These are phyloP conservation scores for Himalopsyche tibetana DNA, from an alignment of 2,888 invertebrate genomes.

Conservation along the genomic window DNA sequence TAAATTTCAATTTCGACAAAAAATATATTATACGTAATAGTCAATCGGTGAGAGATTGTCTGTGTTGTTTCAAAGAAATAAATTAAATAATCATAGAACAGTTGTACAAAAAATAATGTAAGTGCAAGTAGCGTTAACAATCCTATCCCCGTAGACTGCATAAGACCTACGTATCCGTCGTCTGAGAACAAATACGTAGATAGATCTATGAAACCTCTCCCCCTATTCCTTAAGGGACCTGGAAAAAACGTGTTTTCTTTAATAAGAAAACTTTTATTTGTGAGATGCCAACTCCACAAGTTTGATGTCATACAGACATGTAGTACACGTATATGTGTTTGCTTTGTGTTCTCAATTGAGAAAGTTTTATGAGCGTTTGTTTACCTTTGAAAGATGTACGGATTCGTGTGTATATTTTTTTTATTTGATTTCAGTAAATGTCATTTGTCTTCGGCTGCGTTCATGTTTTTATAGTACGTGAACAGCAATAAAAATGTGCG, in stretches of 20 bases:
- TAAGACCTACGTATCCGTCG: neutral
- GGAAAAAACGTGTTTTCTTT: conserved; percentile 20
- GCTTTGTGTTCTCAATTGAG: neutral
- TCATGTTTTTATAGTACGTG: neutral
- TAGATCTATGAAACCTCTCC: neutral
- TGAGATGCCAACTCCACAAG: conserved; percentile 2
- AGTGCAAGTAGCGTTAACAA: too few species aligned
- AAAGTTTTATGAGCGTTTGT: conserved; percentile 18
- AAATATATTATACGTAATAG: too few species aligned
- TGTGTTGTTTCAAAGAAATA: too few species aligned
- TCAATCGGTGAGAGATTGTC: too few species aligned
- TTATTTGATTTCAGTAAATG: conserved; percentile 28
- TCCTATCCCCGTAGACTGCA: neutral
- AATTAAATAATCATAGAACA: too few species aligned
- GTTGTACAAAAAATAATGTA: too few species aligned
- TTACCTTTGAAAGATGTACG: conserved; percentile 15
- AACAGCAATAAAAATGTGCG: neutral
- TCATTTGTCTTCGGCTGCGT: neutral
- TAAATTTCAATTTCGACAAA: too few species aligned
- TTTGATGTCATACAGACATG: neutral
- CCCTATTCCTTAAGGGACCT: neutral
- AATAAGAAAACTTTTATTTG: conserved; percentile 30
- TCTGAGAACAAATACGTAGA: neutral
- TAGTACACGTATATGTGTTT: neutral
- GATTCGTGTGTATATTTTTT: neutral